A percentile compares a stretch with the other conserved stretches of the same genome.
phyloP scores from a whole-genome alignment of 2,113 vertebrate species.

The Bubo blakistoni region DNA sequence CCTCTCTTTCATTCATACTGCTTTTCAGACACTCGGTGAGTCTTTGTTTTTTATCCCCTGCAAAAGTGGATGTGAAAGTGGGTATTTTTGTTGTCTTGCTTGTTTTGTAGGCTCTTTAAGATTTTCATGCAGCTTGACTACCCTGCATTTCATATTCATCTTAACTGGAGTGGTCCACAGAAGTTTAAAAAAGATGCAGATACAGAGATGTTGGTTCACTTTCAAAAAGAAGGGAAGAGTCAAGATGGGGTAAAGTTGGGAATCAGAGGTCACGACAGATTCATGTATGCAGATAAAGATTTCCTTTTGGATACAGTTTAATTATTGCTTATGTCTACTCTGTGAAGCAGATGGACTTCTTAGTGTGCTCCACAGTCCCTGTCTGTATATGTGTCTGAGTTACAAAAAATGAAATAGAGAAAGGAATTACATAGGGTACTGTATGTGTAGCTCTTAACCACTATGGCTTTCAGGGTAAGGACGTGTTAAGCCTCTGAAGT shows the following conservation, averaged over 20 bases:
- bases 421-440: neutral
- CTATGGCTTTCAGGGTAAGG: neutral
- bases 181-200: neutral
- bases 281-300: neutral
- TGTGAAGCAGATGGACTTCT: neutral
- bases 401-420: neutral
- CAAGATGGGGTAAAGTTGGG: neutral
- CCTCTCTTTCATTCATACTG: neutral
- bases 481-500: neutral
- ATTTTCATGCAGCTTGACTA: neutral
- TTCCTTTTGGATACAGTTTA: neutral
- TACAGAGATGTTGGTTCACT: neutral
- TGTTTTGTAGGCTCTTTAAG: neutral
- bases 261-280: neutral
- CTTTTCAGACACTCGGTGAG: slow-evolving; percentile 25
- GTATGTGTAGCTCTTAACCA: neutral
- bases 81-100: neutral
- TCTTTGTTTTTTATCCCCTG: neutral
- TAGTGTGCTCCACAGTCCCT: neutral
- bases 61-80: slow-evolving; percentile 19
- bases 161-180: neutral
- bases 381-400: neutral
- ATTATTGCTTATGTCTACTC: neutral
- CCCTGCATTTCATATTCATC: neutral
- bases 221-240: neutral